Conservation (phyloP, 2,888 invertebrate genomes). For the Vanessa cardui region DNA sequence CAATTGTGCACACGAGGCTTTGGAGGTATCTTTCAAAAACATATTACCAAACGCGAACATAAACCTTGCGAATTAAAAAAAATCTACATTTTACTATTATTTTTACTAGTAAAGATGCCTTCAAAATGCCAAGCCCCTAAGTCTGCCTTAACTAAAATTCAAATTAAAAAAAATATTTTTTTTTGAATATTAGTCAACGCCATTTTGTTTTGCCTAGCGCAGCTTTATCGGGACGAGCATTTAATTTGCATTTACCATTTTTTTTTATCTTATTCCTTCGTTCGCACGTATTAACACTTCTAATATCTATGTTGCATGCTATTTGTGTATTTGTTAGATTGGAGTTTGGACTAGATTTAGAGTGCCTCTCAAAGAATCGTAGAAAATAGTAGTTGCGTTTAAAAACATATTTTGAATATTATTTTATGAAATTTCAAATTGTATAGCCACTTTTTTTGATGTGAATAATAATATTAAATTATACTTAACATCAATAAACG, state of each 20-base stretch:
- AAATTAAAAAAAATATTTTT: background rate
- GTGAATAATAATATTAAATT: too few species aligned
- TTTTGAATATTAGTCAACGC: constrained; percentile 28
- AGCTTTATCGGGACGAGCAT: constrained; percentile 49
- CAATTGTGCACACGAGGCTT: constrained; percentile 44
- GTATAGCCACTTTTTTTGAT: too few species aligned
- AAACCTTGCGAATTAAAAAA: background rate
- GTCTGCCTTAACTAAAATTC: constrained; percentile 21
- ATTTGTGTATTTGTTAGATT: constrained; percentile 6
- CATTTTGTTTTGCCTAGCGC: constrained; percentile 43
- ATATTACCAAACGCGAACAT: background rate
- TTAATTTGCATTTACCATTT: constrained; percentile 40
- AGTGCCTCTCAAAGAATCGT: too few species aligned
- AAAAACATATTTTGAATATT: too few species aligned
- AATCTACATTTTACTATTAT: too few species aligned
- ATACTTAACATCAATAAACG: too few species aligned
- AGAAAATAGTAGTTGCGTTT: too few species aligned
- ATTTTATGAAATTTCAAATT: too few species aligned
- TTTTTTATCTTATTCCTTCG: constrained; percentile 19
- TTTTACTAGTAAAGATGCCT: background rate
- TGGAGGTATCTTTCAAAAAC: constrained; percentile 16
- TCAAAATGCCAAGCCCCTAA: constrained; percentile 2
- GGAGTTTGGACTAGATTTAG: background rate
- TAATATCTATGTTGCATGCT: constrained; percentile 6
- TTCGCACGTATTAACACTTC: constrained; percentile 19